phyloP scores from a whole-genome alignment of 2,797 vertebrate genomes.

The Vultur gryphus region DNA sequence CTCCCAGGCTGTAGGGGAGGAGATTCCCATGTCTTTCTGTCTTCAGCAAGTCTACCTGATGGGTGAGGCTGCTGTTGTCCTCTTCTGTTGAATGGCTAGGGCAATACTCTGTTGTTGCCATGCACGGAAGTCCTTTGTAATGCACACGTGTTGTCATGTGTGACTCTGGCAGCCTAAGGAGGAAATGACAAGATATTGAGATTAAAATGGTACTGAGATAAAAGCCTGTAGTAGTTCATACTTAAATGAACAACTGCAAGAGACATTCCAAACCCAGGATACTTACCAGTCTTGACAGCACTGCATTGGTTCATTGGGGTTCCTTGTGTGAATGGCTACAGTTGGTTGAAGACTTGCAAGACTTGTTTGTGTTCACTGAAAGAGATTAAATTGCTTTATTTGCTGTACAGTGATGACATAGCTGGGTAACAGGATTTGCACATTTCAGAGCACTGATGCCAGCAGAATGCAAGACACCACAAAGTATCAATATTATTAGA shows the following conservation, averaged over 20 bases:
- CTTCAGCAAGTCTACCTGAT: background rate
- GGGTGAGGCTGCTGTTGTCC: background rate
- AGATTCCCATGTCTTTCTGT: background rate
- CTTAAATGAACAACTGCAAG: background rate
- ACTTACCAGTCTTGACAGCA: background rate
- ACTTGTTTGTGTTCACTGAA: background rate
- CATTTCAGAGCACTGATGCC: background rate
- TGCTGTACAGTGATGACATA: background rate
- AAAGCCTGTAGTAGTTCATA: background rate
- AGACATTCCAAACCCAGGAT: background rate
- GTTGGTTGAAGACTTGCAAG: background rate
- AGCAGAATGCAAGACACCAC: background rate
- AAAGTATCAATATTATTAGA: background rate
- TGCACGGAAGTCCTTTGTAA: background rate
- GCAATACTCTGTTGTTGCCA: background rate
- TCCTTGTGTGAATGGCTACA: background rate
- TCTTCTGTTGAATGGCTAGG: background rate
- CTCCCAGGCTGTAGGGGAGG: background rate
- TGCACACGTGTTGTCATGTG: fast-evolving
- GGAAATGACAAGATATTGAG: background rate
- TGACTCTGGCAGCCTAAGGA: background rate
- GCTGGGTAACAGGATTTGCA: background rate
- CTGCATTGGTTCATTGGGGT: background rate
- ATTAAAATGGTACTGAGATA: background rate
- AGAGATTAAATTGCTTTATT: background rate